A percentile compares a stretch with the other conserved stretches of the same genome.
Conservation (phyloP, 53 echinoderm and acorn worm species). For the Echinometra lucunter region DNA sequence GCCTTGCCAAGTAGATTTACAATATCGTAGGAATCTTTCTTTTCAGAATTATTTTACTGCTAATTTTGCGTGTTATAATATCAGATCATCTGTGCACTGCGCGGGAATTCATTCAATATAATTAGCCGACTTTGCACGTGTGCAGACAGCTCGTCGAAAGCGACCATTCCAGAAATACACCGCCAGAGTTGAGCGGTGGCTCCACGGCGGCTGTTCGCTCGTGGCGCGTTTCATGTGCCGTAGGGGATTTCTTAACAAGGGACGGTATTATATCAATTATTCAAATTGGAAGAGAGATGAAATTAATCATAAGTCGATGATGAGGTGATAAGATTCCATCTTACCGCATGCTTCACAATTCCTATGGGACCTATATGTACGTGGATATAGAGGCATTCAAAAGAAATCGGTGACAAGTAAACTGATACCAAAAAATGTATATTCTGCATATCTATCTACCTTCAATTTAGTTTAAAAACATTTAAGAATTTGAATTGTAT, state of each 20-base stretch:
- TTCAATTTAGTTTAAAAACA: not conserved
- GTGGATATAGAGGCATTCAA: not conserved
- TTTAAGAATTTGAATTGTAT: not conserved
- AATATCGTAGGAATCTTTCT: not conserved
- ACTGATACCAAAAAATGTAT: not conserved
- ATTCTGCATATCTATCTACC: not conserved
- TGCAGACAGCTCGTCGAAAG: not conserved
- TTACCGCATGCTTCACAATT: not conserved
- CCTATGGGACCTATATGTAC: not conserved
- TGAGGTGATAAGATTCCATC: not conserved
- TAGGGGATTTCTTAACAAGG: not conserved
- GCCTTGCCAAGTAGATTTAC: no score
- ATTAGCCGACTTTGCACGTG: not conserved
- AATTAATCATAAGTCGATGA: not conserved
- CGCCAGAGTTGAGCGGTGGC: constrained; percentile 6
- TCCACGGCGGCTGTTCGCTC: not conserved
- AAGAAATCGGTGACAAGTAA: not conserved
- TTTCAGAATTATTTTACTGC: not conserved
- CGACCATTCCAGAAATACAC: not conserved
- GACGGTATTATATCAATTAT: not conserved
- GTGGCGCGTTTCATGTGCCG: not conserved
- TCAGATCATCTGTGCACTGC: not conserved
- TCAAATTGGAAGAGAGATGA: not conserved
- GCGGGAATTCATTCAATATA: not conserved
- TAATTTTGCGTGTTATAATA: not conserved